Evolutionary conservation across 1,140 invertebrate species (phyloP).

Genomic region (Tetramorium parvispinum): DNA sequence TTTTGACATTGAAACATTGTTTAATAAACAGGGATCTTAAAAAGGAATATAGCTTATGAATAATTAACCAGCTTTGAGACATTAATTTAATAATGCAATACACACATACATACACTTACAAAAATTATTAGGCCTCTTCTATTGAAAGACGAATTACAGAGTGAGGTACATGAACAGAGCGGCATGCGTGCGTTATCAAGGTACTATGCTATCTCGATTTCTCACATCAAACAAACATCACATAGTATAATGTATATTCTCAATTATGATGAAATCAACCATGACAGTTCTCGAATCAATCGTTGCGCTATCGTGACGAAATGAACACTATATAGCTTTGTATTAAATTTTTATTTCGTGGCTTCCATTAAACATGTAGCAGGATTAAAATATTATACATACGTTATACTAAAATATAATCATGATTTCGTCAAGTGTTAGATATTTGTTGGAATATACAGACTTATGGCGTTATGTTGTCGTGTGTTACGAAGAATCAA

Average conservation of each 20-base stretch:
- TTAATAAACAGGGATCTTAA: neutral
- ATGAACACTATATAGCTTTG: too few species aligned
- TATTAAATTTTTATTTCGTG: too few species aligned
- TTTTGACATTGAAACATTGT: neutral
- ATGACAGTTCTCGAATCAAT: slow-evolving; percentile 9
- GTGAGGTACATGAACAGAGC: neutral
- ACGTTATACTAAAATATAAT: too few species aligned
- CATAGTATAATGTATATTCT: slow-evolving; percentile 4
- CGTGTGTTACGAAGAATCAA: too few species aligned
- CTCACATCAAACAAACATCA: neutral
- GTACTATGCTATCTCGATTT: neutral
- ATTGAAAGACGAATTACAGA: neutral
- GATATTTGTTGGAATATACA: too few species aligned
- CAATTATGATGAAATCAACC: slow-evolving; percentile 8
- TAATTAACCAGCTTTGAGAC: neutral
- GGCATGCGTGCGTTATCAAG: neutral
- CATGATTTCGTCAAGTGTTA: too few species aligned
- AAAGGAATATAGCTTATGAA: neutral
- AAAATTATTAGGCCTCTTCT: neutral
- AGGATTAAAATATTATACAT: too few species aligned
- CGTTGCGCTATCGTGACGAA: neutral
- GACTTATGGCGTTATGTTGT: too few species aligned
- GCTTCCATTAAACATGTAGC: neutral
- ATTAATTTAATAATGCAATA: neutral
- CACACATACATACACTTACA: neutral